phyloP scores from a whole-genome alignment of 2,888 invertebrate genomes.

The Cryptocephalus primarius region DNA sequence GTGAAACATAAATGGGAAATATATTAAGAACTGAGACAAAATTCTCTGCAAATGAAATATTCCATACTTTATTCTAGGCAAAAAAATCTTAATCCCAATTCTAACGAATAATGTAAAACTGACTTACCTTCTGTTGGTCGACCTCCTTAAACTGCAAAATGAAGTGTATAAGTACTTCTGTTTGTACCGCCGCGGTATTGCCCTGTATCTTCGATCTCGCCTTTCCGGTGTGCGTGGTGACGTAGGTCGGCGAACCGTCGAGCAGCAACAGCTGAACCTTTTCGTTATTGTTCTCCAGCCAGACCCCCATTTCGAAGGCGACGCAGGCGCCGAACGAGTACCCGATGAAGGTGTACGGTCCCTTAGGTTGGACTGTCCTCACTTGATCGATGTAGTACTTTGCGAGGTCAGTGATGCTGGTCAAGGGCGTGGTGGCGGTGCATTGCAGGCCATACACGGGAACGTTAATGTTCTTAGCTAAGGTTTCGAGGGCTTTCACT shows the following conservation, averaged over 20 bases:
- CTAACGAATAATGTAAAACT: too few relatives aligned
- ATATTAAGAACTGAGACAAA: too few relatives aligned
- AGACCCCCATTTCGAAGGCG: slow-evolving; percentile 88
- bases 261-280: slow-evolving; percentile 60
- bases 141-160: slow-evolving; percentile 66
- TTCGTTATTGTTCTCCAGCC: slow-evolving; percentile 57
- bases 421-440: slow-evolving; percentile 61
- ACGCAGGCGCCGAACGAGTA: slow-evolving; percentile 95
- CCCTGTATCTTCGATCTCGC: slow-evolving; percentile 46
- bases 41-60: too few relatives aligned
- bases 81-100: too few relatives aligned
- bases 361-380: slow-evolving; percentile 61
- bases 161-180: slow-evolving; percentile 73
- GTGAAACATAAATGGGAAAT: too few relatives aligned
- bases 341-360: slow-evolving; percentile 83
- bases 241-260: slow-evolving; percentile 83
- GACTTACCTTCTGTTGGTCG: slow-evolving; percentile 56
- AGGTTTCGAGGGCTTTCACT: slow-evolving; percentile 54
- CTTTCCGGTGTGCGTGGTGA: slow-evolving; percentile 63
- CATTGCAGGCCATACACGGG: slow-evolving; percentile 88
- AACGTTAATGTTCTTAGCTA: slow-evolving; percentile 62
- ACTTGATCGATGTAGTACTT: slow-evolving; percentile 61
- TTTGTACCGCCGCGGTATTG: slow-evolving; percentile 48
- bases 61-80: too few relatives aligned
- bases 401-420: slow-evolving; percentile 62